phyloP scores from a whole-genome alignment of 2,888 invertebrate genomes.

The Drosophila infuscata region DNA sequence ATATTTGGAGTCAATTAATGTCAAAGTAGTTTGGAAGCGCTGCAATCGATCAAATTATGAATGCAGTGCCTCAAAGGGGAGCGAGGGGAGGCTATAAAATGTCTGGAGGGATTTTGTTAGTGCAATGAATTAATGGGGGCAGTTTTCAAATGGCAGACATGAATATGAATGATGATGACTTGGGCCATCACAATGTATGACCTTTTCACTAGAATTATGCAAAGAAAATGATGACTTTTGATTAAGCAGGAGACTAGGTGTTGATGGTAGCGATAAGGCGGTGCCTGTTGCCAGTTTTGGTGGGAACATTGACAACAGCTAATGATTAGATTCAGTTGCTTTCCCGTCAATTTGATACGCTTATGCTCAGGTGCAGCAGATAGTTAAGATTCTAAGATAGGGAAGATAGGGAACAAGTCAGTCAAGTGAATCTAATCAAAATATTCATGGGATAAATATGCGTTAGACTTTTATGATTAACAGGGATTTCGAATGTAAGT shows the following conservation, averaged over 20 bases:
- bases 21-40: constrained; percentile 69
- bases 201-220: constrained; percentile 48
- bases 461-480: neutral
- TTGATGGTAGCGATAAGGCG: constrained; percentile 58
- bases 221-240: constrained; percentile 50
- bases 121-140: constrained; percentile 60
- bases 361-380: constrained; percentile 15
- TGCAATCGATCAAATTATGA: constrained; percentile 74
- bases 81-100: constrained; percentile 15
- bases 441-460: constrained; percentile 57
- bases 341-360: constrained; percentile 63
- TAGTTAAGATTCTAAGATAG: constrained; percentile 33
- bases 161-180: constrained; percentile 73
- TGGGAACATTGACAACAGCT: constrained; percentile 61
- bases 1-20: constrained; percentile 80
- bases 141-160: constrained; percentile 49
- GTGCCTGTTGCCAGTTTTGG: constrained; percentile 1
- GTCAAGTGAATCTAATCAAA: constrained; percentile 56
- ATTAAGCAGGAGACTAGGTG: constrained; percentile 49
- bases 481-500: neutral
- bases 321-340: constrained; percentile 56
- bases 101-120: constrained; percentile 16
- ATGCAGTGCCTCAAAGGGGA: constrained; percentile 42
- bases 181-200: constrained; percentile 18
- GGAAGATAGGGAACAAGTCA: constrained; percentile 13